Percentiles rank a stretch among this genome's conserved stretches.
Conservation (phyloP, 2,797 vertebrate species). For the Poecilia wingei region DNA sequence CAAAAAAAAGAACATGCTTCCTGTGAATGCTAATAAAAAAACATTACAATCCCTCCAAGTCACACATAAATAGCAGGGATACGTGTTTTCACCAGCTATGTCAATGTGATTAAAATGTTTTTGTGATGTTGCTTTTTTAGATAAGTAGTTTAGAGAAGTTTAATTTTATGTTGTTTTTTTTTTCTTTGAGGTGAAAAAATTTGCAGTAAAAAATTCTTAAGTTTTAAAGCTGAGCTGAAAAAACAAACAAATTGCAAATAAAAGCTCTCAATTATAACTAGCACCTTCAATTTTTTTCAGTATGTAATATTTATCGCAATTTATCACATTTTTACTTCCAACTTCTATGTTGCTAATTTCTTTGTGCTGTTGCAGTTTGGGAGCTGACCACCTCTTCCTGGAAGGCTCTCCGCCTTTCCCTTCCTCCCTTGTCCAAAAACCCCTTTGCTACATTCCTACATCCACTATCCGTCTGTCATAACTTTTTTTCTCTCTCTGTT, state of each 20-base stretch:
- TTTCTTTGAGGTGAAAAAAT: neutral
- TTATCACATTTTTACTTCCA: constrained; percentile 17
- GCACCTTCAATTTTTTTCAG: neutral
- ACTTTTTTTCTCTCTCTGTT: constrained; percentile 16
- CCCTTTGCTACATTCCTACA: constrained; percentile 40
- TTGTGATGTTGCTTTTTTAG: neutral
- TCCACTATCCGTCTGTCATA: constrained; percentile 29
- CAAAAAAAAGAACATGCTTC: neutral
- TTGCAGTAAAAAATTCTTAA: neutral
- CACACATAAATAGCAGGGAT: neutral
- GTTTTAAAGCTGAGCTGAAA: neutral
- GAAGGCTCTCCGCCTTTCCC: constrained; percentile 50
- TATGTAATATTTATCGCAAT: constrained; percentile 1
- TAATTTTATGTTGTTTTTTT: neutral
- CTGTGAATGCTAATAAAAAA: neutral
- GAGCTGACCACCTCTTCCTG: constrained; percentile 57
- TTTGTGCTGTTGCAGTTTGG: constrained; percentile 33
- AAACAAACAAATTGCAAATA: neutral
- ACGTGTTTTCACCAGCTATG: neutral
- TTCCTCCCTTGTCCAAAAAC: constrained; percentile 29
- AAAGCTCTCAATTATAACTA: neutral
- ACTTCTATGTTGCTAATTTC: constrained; percentile 29
- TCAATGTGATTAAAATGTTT: neutral
- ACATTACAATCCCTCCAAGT: neutral
- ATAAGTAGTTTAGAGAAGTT: neutral